A percentile compares a stretch with the other conserved stretches of the same genome.
Conservation (phyloP, 2,888 invertebrate species). For the Ptychoptera albimana region DNA sequence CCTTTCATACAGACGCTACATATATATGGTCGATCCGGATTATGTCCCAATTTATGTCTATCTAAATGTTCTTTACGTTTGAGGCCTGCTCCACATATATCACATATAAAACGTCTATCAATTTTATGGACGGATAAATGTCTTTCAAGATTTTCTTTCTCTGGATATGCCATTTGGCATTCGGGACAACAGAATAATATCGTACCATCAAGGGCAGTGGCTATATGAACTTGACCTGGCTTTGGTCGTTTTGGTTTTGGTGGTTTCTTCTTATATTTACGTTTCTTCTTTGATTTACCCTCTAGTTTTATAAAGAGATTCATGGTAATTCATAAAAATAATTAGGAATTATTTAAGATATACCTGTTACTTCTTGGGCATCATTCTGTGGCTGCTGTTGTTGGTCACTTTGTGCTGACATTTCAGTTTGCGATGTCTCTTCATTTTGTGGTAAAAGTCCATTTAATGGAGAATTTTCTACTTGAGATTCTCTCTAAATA, state of each 20-base stretch:
- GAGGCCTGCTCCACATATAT: conserved; percentile 58
- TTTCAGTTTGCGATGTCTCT: conserved; percentile 21
- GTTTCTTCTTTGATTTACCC: conserved; percentile 45
- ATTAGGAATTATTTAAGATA: conserved; percentile 24
- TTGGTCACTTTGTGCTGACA: conserved; percentile 14
- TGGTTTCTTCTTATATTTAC: conserved; percentile 67
- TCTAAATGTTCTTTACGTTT: conserved; percentile 67
- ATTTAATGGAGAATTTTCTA: conserved; percentile 10
- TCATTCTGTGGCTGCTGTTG: not conserved
- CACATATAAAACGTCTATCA: conserved; percentile 61
- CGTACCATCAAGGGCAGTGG: conserved; percentile 57
- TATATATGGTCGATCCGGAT: conserved; percentile 63
- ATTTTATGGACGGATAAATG: conserved; percentile 65
- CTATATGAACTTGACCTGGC: conserved; percentile 62
- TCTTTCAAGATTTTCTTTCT: conserved; percentile 62
- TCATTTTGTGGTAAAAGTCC: conserved; percentile 14
- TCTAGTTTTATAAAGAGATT: no score
- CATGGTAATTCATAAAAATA: conserved; percentile 7
- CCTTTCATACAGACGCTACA: conserved; percentile 64
- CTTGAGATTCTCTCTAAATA: conserved; percentile 31
- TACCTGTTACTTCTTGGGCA: conserved; percentile 19
- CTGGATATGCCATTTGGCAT: conserved; percentile 67
- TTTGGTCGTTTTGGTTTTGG: conserved; percentile 63
- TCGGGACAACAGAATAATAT: conserved; percentile 65
- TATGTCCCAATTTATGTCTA: conserved; percentile 64